Base-by-base conservation (phyloP, 2,888 invertebrate genomes). In the Molanna angustata region DNA sequence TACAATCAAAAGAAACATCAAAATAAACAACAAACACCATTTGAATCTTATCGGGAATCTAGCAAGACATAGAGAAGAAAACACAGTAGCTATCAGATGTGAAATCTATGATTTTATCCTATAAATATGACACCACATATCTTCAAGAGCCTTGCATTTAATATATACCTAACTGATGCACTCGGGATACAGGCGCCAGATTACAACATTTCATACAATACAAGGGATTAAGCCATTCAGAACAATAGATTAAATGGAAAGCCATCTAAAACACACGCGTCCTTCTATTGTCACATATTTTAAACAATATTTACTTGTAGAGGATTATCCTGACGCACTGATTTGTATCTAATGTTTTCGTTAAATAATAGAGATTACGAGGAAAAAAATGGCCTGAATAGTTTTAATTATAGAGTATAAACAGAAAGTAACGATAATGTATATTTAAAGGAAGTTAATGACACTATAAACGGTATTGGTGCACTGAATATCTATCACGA, bases 131-230 rank as follows among this genome's bases (percentile, higher is more conserved):
- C 50, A 50, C 50, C 50, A 43, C 50, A 33, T 43, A 42, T 50
- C 50, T 43, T 37, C 33, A 37, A 37, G 22, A 47, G 35, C 21
- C 16, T 47, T 37, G 35, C 47, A 37, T 37, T 47, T 35, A 35
- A 47, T 37, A 47, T 21, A 27, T n/a, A n/a, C n/a, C n/a, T n/a
- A n/a, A n/a, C n/a, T n/a, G 18, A 49, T 33, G 31, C 49, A 27
- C 13, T 31, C 35, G 27, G 21, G 55, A 58, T 58, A 17, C 18
- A 50, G 58, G 58, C 58, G 58, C 58, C 58, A 58, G 58, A 58
- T 58, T 58, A 58, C 21, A 37, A 13, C 27, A 14, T 27, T 41
- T 43, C 35, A 54, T 52, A 49, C 54, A 40, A 32, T 37, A 27
- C 42, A 40, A 41, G 19, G 47, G 41, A 47, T 51, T 48, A 41